Base-by-base conservation (phyloP, 2,888 invertebrate genomes). In the Scrobipalpa costella region DNA sequence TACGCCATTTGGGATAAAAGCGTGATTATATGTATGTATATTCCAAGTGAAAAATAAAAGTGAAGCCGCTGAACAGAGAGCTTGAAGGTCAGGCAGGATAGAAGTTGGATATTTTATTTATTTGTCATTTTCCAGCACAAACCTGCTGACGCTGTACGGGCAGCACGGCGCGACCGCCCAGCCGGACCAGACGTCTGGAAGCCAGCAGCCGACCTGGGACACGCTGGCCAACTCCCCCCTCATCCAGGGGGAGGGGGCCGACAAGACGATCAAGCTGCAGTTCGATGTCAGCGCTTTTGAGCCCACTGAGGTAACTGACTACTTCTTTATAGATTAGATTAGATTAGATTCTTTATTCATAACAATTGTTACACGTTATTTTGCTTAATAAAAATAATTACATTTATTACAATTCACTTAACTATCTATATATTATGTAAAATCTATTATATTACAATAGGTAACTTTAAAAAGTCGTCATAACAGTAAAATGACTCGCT, bases 221-320 rank as follows among this genome's bases (percentile, higher is more conserved):
- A 40, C 68, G 6, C 68, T 85, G 34, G 69, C 71, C 15, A 77
- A 94, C 83, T 98, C 97, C 11, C 98, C 98, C 0, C 92, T 98
- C 62, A 96, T 97, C 72, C 95, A 96, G 85, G 96, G 96, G 64
- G 96, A 97, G 73, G 97, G 96, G 49, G 95, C 96, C 79, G 95
- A 94, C 78, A 98, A 97, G 88, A 94, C 94, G 79, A 92, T 99
- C 75, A 97, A 97, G 83, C 92, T 99, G 67, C 94, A 98, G 83
- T 99, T 98, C 88, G 98, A 99, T 86, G 97, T 98, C 70, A 96
- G 97, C 76, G 96, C 98, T 83, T 99, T 98, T 67, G 94, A 95
- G 65, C 95, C 96, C 52, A 96, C 97, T 84, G 98, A 99, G 93
- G 98, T 98, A 77, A 95, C 64, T 62, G 40, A 11, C 17, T 13